These are phyloP conservation scores for Liodrosophila aerea DNA, from an alignment of 2,888 invertebrate genomes.

Conservation along the genomic window DNA sequence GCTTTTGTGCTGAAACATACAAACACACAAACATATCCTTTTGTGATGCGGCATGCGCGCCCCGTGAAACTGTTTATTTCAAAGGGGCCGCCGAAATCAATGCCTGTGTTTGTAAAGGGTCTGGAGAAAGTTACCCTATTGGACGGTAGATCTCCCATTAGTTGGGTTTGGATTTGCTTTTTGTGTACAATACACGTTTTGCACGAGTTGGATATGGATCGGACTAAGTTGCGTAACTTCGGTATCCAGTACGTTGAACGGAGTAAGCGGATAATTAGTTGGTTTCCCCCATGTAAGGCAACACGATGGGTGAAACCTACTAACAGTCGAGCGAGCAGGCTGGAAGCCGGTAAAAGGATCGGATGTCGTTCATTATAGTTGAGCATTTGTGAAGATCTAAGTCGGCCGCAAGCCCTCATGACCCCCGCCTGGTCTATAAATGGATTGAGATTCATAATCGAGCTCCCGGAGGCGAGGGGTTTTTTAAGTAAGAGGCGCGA, in stretches of 20 bases:
- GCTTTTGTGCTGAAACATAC: constrained; percentile 3
- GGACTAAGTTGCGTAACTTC: not conserved
- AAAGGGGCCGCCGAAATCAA: not conserved
- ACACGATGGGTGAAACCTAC: not conserved
- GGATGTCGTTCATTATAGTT: not conserved
- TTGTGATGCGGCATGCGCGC: not conserved
- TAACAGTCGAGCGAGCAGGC: not conserved
- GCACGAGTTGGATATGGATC: not conserved
- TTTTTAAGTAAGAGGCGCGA: too few relatives aligned
- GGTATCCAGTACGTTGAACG: not conserved
- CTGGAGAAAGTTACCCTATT: not conserved
- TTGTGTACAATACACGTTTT: not conserved
- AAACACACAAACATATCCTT: constrained; percentile 1
- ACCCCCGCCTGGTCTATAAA: too few relatives aligned
- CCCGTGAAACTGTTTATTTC: not conserved
- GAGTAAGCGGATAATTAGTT: not conserved
- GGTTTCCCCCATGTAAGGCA: not conserved
- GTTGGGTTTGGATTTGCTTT: not conserved
- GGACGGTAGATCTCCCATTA: not conserved
- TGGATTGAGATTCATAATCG: too few relatives aligned
- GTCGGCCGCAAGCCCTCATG: too few relatives aligned
- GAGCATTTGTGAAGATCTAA: not conserved
- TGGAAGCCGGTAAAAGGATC: not conserved
- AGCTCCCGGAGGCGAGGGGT: too few relatives aligned
- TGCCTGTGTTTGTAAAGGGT: not conserved